A percentile compares a stretch with the other conserved stretches of the same genome.
Evolutionary conservation across 2,113 vertebrate species (phyloP).

Genomic region (Pedionomus torquatus): DNA sequence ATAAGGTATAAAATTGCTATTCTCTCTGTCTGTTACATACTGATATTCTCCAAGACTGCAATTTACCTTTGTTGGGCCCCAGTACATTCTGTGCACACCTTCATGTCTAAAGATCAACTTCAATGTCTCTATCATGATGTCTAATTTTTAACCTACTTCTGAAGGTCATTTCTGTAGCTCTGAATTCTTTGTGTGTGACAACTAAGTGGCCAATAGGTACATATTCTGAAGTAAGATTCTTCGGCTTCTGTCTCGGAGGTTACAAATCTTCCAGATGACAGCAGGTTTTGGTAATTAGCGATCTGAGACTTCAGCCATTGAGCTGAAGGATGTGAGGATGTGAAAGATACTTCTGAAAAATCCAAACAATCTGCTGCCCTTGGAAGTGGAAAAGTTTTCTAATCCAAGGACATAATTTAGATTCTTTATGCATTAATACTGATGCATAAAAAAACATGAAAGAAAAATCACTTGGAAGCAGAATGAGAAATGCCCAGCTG

Average conservation of each 20-base stretch:
- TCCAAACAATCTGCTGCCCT: neutral
- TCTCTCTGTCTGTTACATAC: neutral
- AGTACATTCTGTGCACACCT: neutral
- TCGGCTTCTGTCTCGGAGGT: neutral
- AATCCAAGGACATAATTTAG: neutral
- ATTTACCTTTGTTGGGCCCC: neutral
- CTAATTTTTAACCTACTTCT: neutral
- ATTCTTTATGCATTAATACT: neutral
- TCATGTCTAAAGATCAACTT: neutral
- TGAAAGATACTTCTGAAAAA: neutral
- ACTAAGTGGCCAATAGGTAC: neutral
- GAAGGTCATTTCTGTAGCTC: neutral
- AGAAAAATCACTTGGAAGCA: conserved; percentile 2
- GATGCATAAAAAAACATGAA: neutral
- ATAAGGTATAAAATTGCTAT: neutral
- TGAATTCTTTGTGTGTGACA: neutral
- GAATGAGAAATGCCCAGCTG: conserved; percentile 21
- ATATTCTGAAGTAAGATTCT: neutral
- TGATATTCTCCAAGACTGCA: neutral
- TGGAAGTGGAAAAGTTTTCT: conserved; percentile 5
- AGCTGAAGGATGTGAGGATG: neutral
- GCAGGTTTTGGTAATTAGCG: neutral
- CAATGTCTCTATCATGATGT: neutral
- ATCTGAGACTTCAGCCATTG: neutral
- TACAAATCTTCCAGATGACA: neutral